phyloP scores from a whole-genome alignment of 37 sponge, comb jelly and placozoan species.

The Hexactinellida sp. region DNA sequence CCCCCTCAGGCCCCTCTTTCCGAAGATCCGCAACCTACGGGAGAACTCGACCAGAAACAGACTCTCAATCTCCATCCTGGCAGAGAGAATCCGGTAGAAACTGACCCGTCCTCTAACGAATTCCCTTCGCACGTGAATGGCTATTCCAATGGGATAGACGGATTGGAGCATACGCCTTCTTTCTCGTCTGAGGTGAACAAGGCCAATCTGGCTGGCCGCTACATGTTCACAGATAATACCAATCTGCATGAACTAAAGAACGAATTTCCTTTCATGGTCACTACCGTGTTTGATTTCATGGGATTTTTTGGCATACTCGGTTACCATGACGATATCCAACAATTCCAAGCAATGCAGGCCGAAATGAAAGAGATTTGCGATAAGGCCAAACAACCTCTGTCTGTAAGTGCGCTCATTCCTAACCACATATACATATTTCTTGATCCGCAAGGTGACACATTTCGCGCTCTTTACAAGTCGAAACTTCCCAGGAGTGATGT shows the following conservation, averaged over 20 bases:
- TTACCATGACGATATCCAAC: neutral
- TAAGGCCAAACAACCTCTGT: neutral
- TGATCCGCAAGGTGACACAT: neutral
- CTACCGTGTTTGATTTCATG: neutral
- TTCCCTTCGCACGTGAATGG: neutral
- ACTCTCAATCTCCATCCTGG: neutral
- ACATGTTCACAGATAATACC: neutral
- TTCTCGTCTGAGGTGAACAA: neutral
- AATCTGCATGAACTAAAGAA: neutral
- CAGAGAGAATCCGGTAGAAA: neutral
- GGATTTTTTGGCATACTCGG: neutral
- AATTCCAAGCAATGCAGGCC: neutral
- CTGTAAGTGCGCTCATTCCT: neutral
- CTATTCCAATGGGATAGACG: neutral
- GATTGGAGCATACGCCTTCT: neutral
- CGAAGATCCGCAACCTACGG: neutral
- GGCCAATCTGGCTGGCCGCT: neutral
- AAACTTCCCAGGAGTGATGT: neutral
- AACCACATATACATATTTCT: neutral
- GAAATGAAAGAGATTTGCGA: neutral
- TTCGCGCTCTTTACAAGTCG: neutral
- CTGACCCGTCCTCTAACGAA: neutral
- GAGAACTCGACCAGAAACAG: neutral
- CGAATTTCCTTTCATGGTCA: neutral
- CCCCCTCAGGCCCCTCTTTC: neutral